phyloP scores from a whole-genome alignment of 35 echinoderm and acorn worm genomes.

The Apostichopus japonicus region DNA sequence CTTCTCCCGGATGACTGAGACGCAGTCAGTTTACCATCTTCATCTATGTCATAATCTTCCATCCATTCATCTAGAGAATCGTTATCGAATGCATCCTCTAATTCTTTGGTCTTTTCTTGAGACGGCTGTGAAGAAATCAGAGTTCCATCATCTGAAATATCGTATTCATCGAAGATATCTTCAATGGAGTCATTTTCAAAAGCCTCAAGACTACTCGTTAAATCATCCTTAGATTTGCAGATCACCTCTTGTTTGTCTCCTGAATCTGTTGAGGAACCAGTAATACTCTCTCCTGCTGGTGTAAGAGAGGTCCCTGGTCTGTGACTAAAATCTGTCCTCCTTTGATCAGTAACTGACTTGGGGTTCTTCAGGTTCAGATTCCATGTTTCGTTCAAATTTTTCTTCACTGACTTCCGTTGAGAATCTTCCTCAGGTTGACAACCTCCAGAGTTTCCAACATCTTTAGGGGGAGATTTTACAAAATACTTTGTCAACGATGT shows the following conservation, averaged over 20 bases:
- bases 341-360: not conserved
- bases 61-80: conserved; percentile 1
- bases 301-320: not conserved
- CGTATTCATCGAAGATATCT: not conserved
- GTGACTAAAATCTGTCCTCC: not conserved
- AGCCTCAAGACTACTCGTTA: not conserved
- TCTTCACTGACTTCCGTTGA: not conserved
- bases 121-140: not conserved
- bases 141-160: not conserved
- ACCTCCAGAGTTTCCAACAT: not conserved
- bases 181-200: not conserved
- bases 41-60: not conserved
- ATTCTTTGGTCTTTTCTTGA: not conserved
- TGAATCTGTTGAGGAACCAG: no score
- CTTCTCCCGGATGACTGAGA: not conserved
- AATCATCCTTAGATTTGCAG: no score
- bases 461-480: not conserved
- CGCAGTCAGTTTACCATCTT: not conserved
- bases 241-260: no score
- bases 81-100: not conserved
- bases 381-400: conserved; percentile 5
- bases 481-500: not conserved
- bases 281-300: not conserved
- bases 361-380: not conserved
- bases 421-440: not conserved